A percentile compares a stretch with the other conserved stretches of the same genome.
phyloP scores from a whole-genome alignment of 2,888 invertebrate species.

The Xestia ashworthii region DNA sequence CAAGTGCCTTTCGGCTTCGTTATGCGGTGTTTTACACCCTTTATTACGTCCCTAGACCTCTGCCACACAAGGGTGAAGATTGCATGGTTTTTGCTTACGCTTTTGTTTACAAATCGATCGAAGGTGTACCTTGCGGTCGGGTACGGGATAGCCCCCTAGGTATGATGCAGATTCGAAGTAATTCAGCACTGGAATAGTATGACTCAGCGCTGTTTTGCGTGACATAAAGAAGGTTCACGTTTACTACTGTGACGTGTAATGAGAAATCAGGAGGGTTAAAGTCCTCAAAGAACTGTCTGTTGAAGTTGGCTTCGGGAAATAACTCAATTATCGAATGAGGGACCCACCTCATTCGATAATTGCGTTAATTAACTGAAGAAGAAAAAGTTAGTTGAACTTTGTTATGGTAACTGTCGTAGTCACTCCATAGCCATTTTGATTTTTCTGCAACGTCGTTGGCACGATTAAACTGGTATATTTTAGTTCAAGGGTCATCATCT shows the following conservation, averaged over 20 bases:
- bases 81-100: background rate
- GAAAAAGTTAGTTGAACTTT: no score
- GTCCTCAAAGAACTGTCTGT: background rate
- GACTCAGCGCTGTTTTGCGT: constrained; percentile 27
- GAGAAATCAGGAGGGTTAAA: background rate
- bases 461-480: background rate
- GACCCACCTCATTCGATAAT: no score
- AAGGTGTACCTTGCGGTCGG: background rate
- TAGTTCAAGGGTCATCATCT: background rate
- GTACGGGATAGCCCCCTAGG: constrained; percentile 16
- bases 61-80: background rate
- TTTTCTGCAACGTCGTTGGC: background rate
- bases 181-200: background rate
- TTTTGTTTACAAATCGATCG: constrained; percentile 1
- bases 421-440: background rate
- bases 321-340: background rate
- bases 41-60: background rate
- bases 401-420: background rate
- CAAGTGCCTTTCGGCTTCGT: no score
- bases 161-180: constrained; percentile 14
- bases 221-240: constrained; percentile 12
- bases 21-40: no score
- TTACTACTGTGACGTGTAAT: constrained; percentile 12
- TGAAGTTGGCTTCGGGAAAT: background rate
- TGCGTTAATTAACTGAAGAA: no score